Base-by-base conservation (phyloP, 2,888 invertebrate species). In the Drosophila seclusa region DNA sequence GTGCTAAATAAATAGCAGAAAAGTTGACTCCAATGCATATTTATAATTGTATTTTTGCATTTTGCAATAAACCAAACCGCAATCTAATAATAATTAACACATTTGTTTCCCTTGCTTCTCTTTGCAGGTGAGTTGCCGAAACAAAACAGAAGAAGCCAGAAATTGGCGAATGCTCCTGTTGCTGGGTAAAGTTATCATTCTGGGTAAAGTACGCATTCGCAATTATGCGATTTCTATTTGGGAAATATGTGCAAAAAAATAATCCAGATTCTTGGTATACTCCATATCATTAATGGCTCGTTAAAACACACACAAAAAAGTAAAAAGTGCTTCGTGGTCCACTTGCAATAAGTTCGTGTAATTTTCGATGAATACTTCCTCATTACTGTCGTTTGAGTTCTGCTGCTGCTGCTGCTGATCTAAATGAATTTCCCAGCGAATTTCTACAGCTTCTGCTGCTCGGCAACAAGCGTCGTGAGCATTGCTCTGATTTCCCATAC, bases 81-180 rank as follows among this genome's bases (percentile, higher is more conserved):
- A 68, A 78, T 53, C 52, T 59, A 52, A 52, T 67, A 55, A 64
- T 70, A 45, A 80, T 55, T 61, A 61, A 24, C 31, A 5, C 50
- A 40, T 74, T 55, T 53, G 32, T 7, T 75, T 76, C 61, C 50
- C 38, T 63, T 48, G 13, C 27, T 78, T 66, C 16, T 16, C 24
- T 27, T 85, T 85, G 52, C 89, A 85, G 84, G 84, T 85, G 79
- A 85, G 84, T 87, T 67, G 40, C 4, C 13, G 38, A 29, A 45
- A 8, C 24, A 7, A 50, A 42, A n/a, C n/a, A n/a, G 13, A 13
- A 32, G 40, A 5, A 21, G 21, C 42, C 16, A 31, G 4, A 42
- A 18, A 24, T 45, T 1, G 34, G 27, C 2, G n/a, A 42, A 27
- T 11, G 34, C 29, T 11, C 21, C 38, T n/a, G 29, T 42, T 31